Base-by-base conservation (phyloP, 2,797 vertebrate species). In the Enteromius mattozi region DNA sequence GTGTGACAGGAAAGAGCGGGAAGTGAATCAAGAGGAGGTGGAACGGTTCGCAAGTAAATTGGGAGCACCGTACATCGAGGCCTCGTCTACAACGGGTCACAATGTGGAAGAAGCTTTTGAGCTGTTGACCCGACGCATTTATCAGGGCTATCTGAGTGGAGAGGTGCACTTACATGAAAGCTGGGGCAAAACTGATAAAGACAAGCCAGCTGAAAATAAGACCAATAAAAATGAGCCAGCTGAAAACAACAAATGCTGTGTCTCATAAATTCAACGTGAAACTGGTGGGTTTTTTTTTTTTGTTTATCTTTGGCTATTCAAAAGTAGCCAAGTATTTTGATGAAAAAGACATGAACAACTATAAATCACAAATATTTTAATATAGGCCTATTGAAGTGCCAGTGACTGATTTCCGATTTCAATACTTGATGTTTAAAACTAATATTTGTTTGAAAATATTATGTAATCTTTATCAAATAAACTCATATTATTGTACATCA, bases 31-130 rank as follows among this genome's bases (percentile, higher is more conserved):
- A 3, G 93, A 91, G 27, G 96, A 97, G 85, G 96, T 94, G 0
- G 93, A 96, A 92, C 93, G 82, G n/a, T 78, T 96, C 89, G 97
- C 96, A 0, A 87, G 90, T 2, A 88, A 93, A 0, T 88, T 96
- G 2, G 93, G 93, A 0, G 72, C 90, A 10, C 91, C 90, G 4
- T 96, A 96, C 0, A 30, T 59, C 1, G 9, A 59, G 21, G n/a
- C n/a, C 9, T 59, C 56, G 10, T n/a, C 56, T 12, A 59, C 9
- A 59, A 12, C n/a, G 21, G n/a, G 56, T 59, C 56, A 59, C 56
- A 59, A 59, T 24, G 56, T 59, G 56, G 56, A 9, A 12, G 54
- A 59, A n/a, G 93, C 94, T 4, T 96, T 96, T 56, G 93, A 94
- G 88, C 93, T 94, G 86, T 82, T 97, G 63, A 88, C 94, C 0